Evolutionary conservation across 2,888 invertebrate species (phyloP).

Genomic region (Ptilodon capucinus): DNA sequence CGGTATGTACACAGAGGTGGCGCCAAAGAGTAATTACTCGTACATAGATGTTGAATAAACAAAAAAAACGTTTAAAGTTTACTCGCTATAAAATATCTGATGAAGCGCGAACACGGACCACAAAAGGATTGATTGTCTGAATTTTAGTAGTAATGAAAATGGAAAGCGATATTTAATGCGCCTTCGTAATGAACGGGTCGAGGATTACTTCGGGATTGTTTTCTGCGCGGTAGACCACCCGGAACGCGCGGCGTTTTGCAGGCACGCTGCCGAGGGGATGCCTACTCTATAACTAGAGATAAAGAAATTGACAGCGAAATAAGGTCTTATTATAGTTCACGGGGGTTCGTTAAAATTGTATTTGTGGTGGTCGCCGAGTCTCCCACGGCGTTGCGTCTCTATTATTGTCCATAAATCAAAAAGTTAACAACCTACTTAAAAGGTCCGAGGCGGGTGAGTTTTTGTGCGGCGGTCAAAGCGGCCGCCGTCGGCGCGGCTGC

Average conservation of each 20-base stretch:
- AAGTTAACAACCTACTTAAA: slow-evolving; percentile 83
- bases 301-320: slow-evolving; percentile 66
- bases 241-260: slow-evolving; percentile 41
- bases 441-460: slow-evolving; percentile 75
- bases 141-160: slow-evolving; percentile 47
- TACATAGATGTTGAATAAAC: slow-evolving; percentile 46
- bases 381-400: slow-evolving; percentile 82
- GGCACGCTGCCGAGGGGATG: slow-evolving; percentile 33
- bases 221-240: slow-evolving; percentile 61
- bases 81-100: slow-evolving; percentile 49
- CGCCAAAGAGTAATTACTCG: slow-evolving; percentile 54
- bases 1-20: slow-evolving; percentile 43
- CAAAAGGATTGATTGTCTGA: slow-evolving; percentile 41
- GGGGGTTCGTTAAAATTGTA: slow-evolving; percentile 78
- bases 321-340: slow-evolving; percentile 71
- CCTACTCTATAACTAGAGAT: slow-evolving; percentile 50
- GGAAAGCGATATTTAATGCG: slow-evolving; percentile 27
- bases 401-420: slow-evolving; percentile 83
- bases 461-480: slow-evolving; percentile 77
- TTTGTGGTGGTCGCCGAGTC: slow-evolving; percentile 72
- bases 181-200: slow-evolving; percentile 33
- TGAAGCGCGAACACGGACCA: slow-evolving; percentile 47
- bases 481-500: slow-evolving; percentile 68
- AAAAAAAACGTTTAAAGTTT: slow-evolving; percentile 47
- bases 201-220: slow-evolving; percentile 42